Evolutionary conservation across 2,888 invertebrate genomes (phyloP), one percentile per base, ranked within the genome.

Genomic region (Dimorphilus gyrociliatus): DNA sequence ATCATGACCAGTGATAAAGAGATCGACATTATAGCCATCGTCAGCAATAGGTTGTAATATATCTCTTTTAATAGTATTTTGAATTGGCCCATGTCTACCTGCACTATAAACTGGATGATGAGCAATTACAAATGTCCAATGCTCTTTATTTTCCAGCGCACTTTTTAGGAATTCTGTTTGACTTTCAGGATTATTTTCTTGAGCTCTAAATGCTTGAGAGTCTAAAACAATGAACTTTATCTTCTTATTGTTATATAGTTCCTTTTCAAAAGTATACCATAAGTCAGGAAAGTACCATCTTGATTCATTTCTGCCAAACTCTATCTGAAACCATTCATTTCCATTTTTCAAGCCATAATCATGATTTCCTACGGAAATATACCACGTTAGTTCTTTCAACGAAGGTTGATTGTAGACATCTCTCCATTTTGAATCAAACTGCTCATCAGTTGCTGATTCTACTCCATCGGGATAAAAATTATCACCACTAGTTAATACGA

Each of bases 31-130:
- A n/a, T n/a, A n/a, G 5, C n/a, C n/a, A n/a, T n/a, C n/a, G n/a
- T 27, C 27, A 16, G 18, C 7, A 12, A 16, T 16, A 6, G 27
- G 16, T n/a, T n/a, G n/a, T n/a, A n/a, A n/a, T n/a, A n/a, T n/a
- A n/a, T n/a, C n/a, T n/a, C n/a, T n/a, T n/a, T n/a, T n/a, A n/a
- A n/a, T n/a, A n/a, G n/a, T n/a, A n/a, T n/a, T n/a, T n/a, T n/a
- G n/a, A n/a, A n/a, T n/a, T n/a, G n/a, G n/a, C n/a, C n/a, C n/a
- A n/a, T n/a, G n/a, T n/a, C n/a, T n/a, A n/a, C n/a, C n/a, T n/a
- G n/a, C n/a, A n/a, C n/a, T n/a, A n/a, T n/a, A n/a, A 7, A 14
- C 8, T 27, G 27, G 27, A 19, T 27, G 27, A 12, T 27, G 27
- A 16, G 17, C 27, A 16, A 27, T 17, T 10, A 27, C 27, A 14